A percentile compares a stretch with the other conserved stretches of the same genome.
phyloP scores from a whole-genome alignment of 2,888 invertebrate species.

The Parochlus steinenii region DNA sequence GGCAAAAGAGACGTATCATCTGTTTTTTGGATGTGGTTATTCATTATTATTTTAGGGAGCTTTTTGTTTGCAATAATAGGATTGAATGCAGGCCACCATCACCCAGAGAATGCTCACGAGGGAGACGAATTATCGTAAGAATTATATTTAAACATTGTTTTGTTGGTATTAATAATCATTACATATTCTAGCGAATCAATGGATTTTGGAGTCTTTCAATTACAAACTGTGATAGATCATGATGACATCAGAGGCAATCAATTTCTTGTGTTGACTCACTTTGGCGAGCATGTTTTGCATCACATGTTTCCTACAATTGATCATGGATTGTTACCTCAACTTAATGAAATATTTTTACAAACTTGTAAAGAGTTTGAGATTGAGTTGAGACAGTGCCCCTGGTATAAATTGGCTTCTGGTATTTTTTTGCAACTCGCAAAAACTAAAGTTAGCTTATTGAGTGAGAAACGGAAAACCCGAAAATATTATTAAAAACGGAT shows the following conservation, averaged over 20 bases:
- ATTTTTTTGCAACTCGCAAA: conserved; percentile 37
- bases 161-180: neutral
- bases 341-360: conserved; percentile 38
- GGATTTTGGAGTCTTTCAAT: conserved; percentile 65
- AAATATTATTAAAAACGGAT: no score
- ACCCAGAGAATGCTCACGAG: conserved; percentile 62
- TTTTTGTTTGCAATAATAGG: conserved; percentile 45
- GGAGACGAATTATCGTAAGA: conserved; percentile 48
- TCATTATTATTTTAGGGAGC: conserved; percentile 37
- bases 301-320: conserved; percentile 70
- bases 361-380: conserved; percentile 27
- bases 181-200: conserved; percentile 17
- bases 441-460: no score
- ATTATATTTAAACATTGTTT: conserved; percentile 1
- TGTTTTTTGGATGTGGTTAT: conserved; percentile 33
- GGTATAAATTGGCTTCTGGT: conserved; percentile 40
- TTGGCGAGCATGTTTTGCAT: conserved; percentile 63
- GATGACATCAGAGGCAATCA: conserved; percentile 46
- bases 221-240: conserved; percentile 58
- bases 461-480: no score
- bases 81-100: conserved; percentile 61
- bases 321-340: conserved; percentile 48
- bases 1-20: conserved; percentile 19
- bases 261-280: conserved; percentile 50
- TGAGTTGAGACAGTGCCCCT: conserved; percentile 31